Conservation (phyloP, 1,140 invertebrate species). For the Camponotus vicinus region DNA sequence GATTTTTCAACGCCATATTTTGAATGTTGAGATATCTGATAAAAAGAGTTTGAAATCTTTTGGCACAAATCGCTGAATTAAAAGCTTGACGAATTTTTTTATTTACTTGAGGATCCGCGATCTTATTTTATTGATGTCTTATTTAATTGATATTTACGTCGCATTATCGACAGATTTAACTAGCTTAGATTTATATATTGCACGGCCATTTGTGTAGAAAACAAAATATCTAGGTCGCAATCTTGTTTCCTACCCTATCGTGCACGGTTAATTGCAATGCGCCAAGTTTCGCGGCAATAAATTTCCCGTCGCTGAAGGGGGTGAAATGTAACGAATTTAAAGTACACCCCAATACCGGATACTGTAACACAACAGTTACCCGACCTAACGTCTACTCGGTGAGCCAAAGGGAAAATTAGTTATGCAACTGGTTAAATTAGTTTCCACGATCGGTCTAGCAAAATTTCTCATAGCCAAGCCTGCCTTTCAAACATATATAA, state of each 20-base stretch:
- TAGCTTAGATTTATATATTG: slow-evolving; percentile 10
- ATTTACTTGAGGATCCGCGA: neutral
- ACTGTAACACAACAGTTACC: slow-evolving; percentile 51
- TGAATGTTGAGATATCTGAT: neutral
- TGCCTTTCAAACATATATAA: neutral
- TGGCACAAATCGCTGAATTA: neutral
- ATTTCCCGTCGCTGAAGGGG: slow-evolving; percentile 55
- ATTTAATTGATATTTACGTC: neutral
- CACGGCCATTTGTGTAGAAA: neutral
- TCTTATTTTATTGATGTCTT: neutral
- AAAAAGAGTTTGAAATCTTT: neutral
- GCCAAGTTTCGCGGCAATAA: slow-evolving; percentile 51
- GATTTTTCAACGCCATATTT: neutral
- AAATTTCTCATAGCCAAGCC: slow-evolving; percentile 3
- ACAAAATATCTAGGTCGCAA: slow-evolving; percentile 48
- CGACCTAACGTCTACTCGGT: slow-evolving; percentile 4
- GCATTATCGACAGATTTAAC: slow-evolving; percentile 2
- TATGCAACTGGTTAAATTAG: slow-evolving; percentile 40
- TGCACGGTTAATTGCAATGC: slow-evolving; percentile 50
- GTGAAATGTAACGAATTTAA: slow-evolving; percentile 58
- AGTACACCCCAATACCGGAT: slow-evolving; percentile 44
- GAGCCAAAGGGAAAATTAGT: slow-evolving; percentile 45
- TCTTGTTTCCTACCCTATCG: slow-evolving; percentile 45
- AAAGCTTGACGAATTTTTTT: neutral
- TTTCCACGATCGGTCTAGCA: slow-evolving; percentile 13